Evolutionary conservation across 2,113 vertebrate species (phyloP), one percentile per base, ranked within the genome.

Genomic region (Myotis brandtii): DNA sequence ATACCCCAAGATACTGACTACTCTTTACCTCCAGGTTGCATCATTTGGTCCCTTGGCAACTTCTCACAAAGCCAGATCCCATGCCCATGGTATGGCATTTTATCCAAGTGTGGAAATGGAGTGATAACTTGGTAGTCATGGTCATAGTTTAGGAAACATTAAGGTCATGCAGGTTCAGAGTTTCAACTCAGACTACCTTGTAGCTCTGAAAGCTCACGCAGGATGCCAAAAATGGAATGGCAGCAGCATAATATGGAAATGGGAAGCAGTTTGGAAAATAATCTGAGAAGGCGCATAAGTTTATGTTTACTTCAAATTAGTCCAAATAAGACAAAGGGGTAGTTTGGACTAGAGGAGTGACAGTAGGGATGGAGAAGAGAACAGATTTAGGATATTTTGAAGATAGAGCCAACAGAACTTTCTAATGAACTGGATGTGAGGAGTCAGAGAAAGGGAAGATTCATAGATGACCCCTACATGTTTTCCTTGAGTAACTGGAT

Each of bases 321-420:
- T 48, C 59, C 62, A 93, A 95, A n/a, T 72, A 56, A 90, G 46
- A 37, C 86, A 89, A 94, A 85, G 86, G 30, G 67, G 70, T 43
- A 85, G 40, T 89, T 59, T 94, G 25, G 4, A 73, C 56, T 80
- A 90, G 16, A 81, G 43, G n/a, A 40, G 21, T 79, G 34, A 89
- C 4, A 9, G 1, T 87, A 9, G n/a, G 14, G 21, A 64, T 73
- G 25, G 20, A 81, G 34, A 87, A 92, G 83, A 67, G 52, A 73
- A 79, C 18, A 83, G 21, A 88, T 40, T 85, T 93, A 64, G 20
- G 13, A 14, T 54, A 62, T 83, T 95, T 91, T 69, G 59, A 90
- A 75, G 48, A 52, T 1, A 75, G n/a, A 88, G 17, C 25, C 56
- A 90, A 80, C 2, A 75, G 25, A 76, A 96, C 27, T 79, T 91